Evolutionary conservation across 2,113 vertebrate species (phyloP).

Genomic region (Carlito syrichta): DNA sequence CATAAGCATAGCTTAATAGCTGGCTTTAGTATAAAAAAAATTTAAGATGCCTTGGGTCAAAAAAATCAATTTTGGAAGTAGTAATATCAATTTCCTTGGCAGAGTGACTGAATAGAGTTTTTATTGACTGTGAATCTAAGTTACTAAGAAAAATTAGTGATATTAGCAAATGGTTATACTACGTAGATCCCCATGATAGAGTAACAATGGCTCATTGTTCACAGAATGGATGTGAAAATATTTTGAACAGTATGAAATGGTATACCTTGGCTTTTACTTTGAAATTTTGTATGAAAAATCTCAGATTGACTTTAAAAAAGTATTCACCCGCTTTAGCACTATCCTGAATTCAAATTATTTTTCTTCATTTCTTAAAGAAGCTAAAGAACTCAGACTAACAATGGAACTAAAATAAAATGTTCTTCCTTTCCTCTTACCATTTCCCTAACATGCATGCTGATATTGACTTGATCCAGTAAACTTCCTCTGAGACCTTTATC

Average conservation of each 20-base stretch:
- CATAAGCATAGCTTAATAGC: slow-evolving; percentile 55
- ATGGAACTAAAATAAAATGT: not conserved
- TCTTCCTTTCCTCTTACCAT: not conserved
- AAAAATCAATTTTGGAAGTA: slow-evolving; percentile 71
- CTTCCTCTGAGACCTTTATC: not conserved
- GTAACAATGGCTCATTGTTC: slow-evolving; percentile 6
- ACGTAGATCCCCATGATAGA: slow-evolving; percentile 31
- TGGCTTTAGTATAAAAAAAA: slow-evolving; percentile 33
- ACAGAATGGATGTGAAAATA: slow-evolving; percentile 13
- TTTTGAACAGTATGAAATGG: slow-evolving; percentile 18
- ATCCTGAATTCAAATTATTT: not conserved
- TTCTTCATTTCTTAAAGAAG: not conserved
- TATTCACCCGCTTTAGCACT: not conserved
- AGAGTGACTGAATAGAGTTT: slow-evolving; percentile 67
- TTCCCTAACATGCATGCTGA: not conserved
- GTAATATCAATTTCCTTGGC: slow-evolving; percentile 71
- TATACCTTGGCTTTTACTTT: not conserved
- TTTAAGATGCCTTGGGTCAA: slow-evolving; percentile 48
- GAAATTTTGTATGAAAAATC: slow-evolving; percentile 20
- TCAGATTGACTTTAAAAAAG: not conserved
- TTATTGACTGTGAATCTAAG: slow-evolving; percentile 64
- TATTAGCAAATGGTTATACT: slow-evolving; percentile 63
- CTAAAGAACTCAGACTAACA: not conserved
- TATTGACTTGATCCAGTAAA: not conserved
- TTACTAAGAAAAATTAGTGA: slow-evolving; percentile 69